Evolutionary conservation across 2,113 vertebrate genomes (phyloP).

Genomic region (Dromas ardeola): DNA sequence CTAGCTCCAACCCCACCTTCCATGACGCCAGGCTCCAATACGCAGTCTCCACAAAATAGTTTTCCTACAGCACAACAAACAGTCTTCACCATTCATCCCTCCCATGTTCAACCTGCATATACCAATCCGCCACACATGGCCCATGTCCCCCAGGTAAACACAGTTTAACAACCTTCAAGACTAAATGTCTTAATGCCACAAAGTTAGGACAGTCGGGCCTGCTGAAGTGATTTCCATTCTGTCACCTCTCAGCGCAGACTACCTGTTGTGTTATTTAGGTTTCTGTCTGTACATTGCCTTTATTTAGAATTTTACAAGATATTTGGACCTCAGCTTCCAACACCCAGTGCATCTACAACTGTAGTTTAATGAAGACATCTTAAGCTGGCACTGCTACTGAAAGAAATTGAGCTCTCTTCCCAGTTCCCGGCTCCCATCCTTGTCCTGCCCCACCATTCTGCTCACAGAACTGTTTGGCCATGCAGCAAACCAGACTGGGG

Average conservation of each 20-base stretch:
- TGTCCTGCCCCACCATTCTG: conserved; percentile 24
- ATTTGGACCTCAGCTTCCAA: conserved; percentile 55
- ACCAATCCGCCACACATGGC: conserved; percentile 94
- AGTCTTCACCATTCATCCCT: conserved; percentile 94
- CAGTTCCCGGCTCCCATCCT: conserved; percentile 42
- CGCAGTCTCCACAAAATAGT: conserved; percentile 94
- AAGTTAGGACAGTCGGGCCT: conserved; percentile 40
- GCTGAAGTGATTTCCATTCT: conserved; percentile 59
- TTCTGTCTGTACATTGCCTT: conserved; percentile 61
- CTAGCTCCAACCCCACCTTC: conserved; percentile 93
- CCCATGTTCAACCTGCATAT: conserved; percentile 96
- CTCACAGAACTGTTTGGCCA: conserved; percentile 50
- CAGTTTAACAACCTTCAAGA: conserved; percentile 65
- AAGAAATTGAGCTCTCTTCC: conserved; percentile 65
- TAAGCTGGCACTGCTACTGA: conserved; percentile 64
- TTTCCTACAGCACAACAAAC: conserved; percentile 94
- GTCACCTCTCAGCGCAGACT: conserved; percentile 58
- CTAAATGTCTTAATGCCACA: conserved; percentile 56
- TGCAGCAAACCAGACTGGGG: conserved; percentile 46
- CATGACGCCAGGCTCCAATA: conserved; percentile 95
- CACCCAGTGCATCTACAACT: conserved; percentile 47
- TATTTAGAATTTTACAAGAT: conserved; percentile 55
- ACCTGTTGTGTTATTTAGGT: conserved; percentile 49
- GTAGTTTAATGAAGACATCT: conserved; percentile 65
- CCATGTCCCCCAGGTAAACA: conserved; percentile 93